These are phyloP conservation scores for Macrophya alboannulata DNA, from an alignment of 2,888 invertebrate genomes.

Conservation along the genomic window DNA sequence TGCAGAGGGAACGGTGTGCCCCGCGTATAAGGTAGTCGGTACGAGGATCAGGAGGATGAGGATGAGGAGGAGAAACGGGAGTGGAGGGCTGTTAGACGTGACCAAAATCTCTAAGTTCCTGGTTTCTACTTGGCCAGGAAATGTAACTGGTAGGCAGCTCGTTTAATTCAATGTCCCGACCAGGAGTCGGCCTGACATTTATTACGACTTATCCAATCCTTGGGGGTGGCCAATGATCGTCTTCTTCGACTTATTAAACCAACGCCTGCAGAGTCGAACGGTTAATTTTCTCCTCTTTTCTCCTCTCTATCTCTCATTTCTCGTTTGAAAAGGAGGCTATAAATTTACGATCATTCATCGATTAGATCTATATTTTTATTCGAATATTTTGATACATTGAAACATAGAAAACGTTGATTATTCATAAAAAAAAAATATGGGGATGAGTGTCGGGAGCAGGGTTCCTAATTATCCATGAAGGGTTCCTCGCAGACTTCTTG, in stretches of 20 bases:
- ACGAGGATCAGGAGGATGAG: conserved; percentile 20
- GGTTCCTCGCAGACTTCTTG: background rate
- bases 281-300: background rate
- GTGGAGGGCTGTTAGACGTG: conserved; percentile 61
- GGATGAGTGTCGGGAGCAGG: background rate
- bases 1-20: background rate
- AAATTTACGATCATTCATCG: background rate
- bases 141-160: conserved; percentile 60
- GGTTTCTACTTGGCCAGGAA: conserved; percentile 50
- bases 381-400: background rate
- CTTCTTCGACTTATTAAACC: conserved; percentile 48
- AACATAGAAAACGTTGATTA: background rate
- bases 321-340: background rate
- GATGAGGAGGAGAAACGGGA: conserved; percentile 50
- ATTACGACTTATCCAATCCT: conserved; percentile 53
- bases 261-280: background rate
- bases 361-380: background rate
- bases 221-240: conserved; percentile 26
- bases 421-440: background rate
- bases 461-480: background rate
- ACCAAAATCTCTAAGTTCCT: conserved; percentile 62
- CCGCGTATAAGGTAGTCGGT: background rate
- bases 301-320: background rate
- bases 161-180: conserved; percentile 64
- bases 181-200: conserved; percentile 54